Conservation (phyloP, 2,888 invertebrate genomes). For the Drosophila imparisetae region DNA sequence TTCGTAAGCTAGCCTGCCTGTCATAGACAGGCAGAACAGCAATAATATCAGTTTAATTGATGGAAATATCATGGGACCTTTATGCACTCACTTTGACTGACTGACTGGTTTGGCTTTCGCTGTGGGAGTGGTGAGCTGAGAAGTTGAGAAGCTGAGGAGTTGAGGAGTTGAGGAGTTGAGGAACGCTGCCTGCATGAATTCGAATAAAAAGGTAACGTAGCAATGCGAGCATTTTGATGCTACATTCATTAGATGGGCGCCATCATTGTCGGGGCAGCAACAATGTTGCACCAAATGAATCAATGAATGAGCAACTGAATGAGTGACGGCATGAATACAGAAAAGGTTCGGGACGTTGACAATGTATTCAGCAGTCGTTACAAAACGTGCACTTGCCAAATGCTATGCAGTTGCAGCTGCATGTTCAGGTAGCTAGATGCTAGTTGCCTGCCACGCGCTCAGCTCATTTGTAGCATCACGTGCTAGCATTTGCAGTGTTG, state of each 20-base stretch:
- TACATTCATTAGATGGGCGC: constrained; percentile 69
- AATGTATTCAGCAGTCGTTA: constrained; percentile 73
- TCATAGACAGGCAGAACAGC: constrained; percentile 9
- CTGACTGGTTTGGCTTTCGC: not conserved
- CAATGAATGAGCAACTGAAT: constrained; percentile 40
- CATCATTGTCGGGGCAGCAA: constrained; percentile 56
- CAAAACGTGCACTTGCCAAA: constrained; percentile 69
- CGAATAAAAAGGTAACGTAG: constrained; percentile 50
- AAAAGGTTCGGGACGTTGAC: constrained; percentile 58
- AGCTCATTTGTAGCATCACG: constrained; percentile 51
- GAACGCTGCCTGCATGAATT: constrained; percentile 10
- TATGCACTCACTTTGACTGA: constrained; percentile 15
- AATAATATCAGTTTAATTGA: constrained; percentile 72
- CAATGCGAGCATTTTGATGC: constrained; percentile 48
- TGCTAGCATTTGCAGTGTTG: constrained; percentile 68
- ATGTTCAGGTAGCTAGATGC: constrained; percentile 16
- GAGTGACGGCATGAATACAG: constrained; percentile 64
- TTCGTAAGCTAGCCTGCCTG: not conserved
- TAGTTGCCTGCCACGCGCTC: constrained; percentile 24
- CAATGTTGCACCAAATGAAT: constrained; percentile 78
- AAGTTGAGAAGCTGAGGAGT: not conserved
- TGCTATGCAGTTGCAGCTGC: constrained; percentile 19
- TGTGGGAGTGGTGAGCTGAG: not conserved
- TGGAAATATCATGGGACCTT: constrained; percentile 60
- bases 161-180: not conserved